Evolutionary conservation across 2,888 invertebrate species (phyloP), one percentile per base, ranked within the genome.

Genomic region (Harpalus rubripes): DNA sequence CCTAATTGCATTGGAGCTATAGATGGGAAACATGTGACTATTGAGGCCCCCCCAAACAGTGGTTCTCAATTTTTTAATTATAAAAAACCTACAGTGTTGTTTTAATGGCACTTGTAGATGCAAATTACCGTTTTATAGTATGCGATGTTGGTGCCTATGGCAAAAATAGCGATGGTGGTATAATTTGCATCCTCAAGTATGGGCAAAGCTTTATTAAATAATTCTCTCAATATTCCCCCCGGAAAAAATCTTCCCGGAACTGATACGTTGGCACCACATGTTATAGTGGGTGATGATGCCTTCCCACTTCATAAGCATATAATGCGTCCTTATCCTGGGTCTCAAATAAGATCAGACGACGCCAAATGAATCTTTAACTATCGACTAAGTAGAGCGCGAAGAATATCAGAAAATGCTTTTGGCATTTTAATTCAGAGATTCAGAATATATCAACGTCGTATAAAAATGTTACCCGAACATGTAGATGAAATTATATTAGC

Each of bases 61-160:
- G n/a, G n/a, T n/a, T n/a, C n/a, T n/a, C n/a, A n/a, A n/a, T n/a
- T n/a, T n/a, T n/a, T n/a, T n/a, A n/a, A n/a, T n/a, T n/a, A n/a
- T n/a, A n/a, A n/a, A 41, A 41, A 41, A 41, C 41, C 5, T 41
- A 7, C 41, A 41, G 41, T 41, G 7, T 41, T 41, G 41, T 41
- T 5, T 41, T 41, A 41, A 41, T 41, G 41, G 41, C 41, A 41
- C 41, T 41, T 41, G 41, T 41, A 5, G 41, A 41, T 41, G 41
- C 41, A 41, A 41, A 41, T 7, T 41, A 41, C 41, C 41, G 41
- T 5, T 41, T 41, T 41, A 41, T 41, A 7, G 58, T 58, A 58
- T 58, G 87, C 1, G 87, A 87, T 56, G 86, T 88, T 5, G 87
- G 86, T 7, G 86, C 81, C 12, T 87, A 15, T 86, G 72, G 87